Base-by-base conservation (phyloP, 1,140 invertebrate genomes). In the Bombus breviceps region DNA sequence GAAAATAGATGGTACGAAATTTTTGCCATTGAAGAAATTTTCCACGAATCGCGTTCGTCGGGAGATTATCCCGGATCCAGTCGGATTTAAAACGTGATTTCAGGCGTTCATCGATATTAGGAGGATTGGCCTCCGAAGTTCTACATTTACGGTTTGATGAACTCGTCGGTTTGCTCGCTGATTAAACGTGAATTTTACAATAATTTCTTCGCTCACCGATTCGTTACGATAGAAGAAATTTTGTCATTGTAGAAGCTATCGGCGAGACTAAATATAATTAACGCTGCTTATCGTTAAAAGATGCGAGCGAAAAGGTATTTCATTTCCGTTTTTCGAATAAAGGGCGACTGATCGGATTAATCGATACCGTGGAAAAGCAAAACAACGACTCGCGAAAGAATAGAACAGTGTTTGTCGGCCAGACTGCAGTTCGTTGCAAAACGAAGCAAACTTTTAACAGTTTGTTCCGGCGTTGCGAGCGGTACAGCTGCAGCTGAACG, bases 381-480 rank as follows among this genome's bases (percentile, higher is more conserved):
- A 76, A 59, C 39, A 76, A 59, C 53, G 53, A 57, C 32, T 53
- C 18, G 32, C 8, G 22, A 13, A 13, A 28, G 74, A 76, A 76
- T 53, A 39, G 74, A 39, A 76, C 28, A 59, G 53, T 59, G 53
- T 76, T 76, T 76, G 59, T 34, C 47, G 22, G n/a, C 9, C 18
- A 15, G 22, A 18, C n/a, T 53, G 73, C 8, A 13, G 43, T 13
- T 28, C 15, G 68, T 78, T 83, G 83, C 86, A 62, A 77, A 47
- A 43, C 57, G 34, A 53, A 41, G 69, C 62, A 43, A 75, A 78
- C 57, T 57, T 88, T 88, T 87, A 88, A 84, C 87, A 87, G 77
- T 87, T 76, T 53, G 81, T 75, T 43, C 37, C 39, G 13, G n/a
- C 39, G 69, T 75, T 43, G 72, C 62, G 59, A 68, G 32, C 57